phyloP scores from a whole-genome alignment of 2,888 invertebrate genomes.

The Drosophila diplacantha region DNA sequence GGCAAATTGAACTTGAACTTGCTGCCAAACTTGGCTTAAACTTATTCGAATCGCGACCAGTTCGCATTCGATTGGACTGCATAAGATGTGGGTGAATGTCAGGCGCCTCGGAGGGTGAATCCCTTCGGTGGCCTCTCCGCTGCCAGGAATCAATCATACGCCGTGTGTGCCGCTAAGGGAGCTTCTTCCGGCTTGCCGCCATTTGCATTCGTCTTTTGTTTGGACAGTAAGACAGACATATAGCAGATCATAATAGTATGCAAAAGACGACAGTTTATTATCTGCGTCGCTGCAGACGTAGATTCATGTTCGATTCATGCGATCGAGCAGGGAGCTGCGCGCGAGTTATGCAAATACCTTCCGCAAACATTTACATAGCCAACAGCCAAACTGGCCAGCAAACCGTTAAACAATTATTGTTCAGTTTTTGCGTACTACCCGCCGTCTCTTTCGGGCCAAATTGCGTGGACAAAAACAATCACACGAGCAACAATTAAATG shows the following conservation, averaged over 20 bases:
- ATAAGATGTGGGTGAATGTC: conserved; percentile 48
- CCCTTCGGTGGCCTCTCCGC: conserved; percentile 6
- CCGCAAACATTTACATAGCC: conserved; percentile 69
- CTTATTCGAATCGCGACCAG: conserved; percentile 27
- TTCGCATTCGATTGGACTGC: conserved; percentile 28
- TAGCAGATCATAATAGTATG: conserved; percentile 48
- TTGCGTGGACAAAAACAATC: conserved; percentile 24
- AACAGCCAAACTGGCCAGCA: conserved; percentile 30
- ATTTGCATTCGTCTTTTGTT: conserved; percentile 44
- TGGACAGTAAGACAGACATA: conserved; percentile 1
- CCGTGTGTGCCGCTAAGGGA: conserved; percentile 20
- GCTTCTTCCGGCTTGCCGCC: conserved; percentile 53
- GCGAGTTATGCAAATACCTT: conserved; percentile 66
- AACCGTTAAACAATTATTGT: conserved; percentile 66
- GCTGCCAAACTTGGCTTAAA: conserved; percentile 32
- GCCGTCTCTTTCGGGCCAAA: conserved; percentile 31
- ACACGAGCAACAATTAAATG: conserved; percentile 41
- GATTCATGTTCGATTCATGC: conserved; percentile 23
- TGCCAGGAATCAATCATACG: conserved; percentile 51
- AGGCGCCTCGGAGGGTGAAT: conserved; percentile 17
- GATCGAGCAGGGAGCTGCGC: conserved; percentile 18
- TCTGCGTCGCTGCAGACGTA: conserved; percentile 38
- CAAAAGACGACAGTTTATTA: conserved; percentile 54
- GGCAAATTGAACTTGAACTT: conserved; percentile 70
- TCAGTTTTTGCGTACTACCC: conserved; percentile 41